Conservation (phyloP, 2,797 vertebrate genomes). For the Thripadectes ignobilis region DNA sequence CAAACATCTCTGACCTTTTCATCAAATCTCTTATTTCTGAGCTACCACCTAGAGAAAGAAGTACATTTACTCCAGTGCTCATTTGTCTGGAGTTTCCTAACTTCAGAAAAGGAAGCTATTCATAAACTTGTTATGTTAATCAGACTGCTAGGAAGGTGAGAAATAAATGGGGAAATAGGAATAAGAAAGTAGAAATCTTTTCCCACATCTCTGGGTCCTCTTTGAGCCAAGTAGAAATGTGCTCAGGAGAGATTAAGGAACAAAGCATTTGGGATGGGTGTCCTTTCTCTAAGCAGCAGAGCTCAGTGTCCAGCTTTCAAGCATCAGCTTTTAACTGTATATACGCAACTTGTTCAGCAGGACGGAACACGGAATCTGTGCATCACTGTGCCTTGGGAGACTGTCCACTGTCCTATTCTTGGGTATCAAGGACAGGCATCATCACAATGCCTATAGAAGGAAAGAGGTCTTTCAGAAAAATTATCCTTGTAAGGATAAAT, state of each 20-base stretch:
- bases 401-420: not conserved
- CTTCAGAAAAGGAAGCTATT: not conserved
- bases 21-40: not conserved
- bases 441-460: not conserved
- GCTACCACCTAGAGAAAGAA: not conserved
- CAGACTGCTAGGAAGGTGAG: not conserved
- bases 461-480: not conserved
- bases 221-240: not conserved
- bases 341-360: not conserved
- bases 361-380: not conserved
- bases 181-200: not conserved
- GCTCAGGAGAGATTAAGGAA: not conserved
- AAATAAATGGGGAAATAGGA: not conserved
- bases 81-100: not conserved
- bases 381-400: not conserved
- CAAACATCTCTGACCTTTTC: not conserved
- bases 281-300: not conserved
- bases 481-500: not conserved
- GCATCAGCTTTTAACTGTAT: not conserved
- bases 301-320: not conserved
- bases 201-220: not conserved
- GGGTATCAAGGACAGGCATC: not conserved
- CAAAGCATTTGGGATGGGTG: not conserved
- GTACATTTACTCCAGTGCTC: not conserved
- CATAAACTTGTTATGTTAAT: not conserved